These are phyloP conservation scores for Cynopterus sphinx DNA, from an alignment of 2,797 vertebrate genomes.

Conservation along the genomic window DNA sequence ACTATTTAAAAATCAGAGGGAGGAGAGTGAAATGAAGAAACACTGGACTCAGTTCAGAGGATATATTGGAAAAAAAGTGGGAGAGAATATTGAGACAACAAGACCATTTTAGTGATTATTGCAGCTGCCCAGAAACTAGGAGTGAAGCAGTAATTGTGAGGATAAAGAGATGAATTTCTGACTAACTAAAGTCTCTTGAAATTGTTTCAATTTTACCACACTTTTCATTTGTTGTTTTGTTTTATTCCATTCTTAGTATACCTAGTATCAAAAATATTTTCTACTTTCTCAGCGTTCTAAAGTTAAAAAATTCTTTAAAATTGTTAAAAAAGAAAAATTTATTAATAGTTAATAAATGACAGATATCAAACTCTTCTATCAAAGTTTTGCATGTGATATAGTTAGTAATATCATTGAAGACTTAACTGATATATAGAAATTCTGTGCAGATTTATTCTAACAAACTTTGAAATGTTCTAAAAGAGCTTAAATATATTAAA, in stretches of 20 bases:
- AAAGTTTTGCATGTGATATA: neutral
- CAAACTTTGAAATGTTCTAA: neutral
- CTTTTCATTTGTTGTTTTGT: neutral
- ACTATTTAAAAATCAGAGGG: constrained; percentile 39
- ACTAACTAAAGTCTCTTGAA: neutral
- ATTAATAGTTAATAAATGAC: neutral
- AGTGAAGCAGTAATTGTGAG: neutral
- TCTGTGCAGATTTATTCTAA: neutral
- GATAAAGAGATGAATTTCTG: neutral
- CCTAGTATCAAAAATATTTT: neutral
- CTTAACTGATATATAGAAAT: neutral
- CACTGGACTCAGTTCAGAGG: neutral
- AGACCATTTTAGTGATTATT: neutral
- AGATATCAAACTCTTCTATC: neutral
- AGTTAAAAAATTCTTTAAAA: neutral
- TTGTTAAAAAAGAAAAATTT: neutral
- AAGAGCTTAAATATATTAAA: neutral
- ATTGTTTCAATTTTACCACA: neutral
- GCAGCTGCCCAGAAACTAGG: neutral
- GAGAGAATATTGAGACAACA: neutral
- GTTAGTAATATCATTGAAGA: neutral
- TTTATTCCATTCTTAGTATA: neutral
- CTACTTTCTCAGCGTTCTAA: neutral
- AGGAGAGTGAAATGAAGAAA: neutral
- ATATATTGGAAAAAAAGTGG: neutral